Evolutionary conservation across 2,113 vertebrate genomes (phyloP).

Genomic region (Petrocephalus zakoni): DNA sequence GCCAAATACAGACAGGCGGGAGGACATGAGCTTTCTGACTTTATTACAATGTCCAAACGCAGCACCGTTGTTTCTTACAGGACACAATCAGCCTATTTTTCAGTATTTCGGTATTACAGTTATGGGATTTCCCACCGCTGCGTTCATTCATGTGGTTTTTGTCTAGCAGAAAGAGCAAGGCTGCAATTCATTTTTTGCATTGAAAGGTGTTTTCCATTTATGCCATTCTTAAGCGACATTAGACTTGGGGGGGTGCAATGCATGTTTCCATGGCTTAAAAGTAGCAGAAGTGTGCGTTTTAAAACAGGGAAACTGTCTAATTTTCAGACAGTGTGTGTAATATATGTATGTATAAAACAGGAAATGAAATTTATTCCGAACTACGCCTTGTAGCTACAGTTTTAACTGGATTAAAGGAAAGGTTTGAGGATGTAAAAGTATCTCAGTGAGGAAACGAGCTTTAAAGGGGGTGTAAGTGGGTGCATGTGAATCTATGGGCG

Average conservation of each 20-base stretch:
- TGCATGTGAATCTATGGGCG: background rate
- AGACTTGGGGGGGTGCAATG: background rate
- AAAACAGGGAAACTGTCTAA: background rate
- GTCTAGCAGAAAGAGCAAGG: slow-evolving; percentile 1
- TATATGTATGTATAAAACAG: background rate
- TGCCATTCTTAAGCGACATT: background rate
- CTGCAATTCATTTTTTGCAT: slow-evolving; percentile 15
- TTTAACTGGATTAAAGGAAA: background rate
- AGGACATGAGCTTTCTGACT: no score
- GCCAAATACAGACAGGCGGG: no score
- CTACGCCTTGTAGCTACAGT: background rate
- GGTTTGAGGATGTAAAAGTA: background rate
- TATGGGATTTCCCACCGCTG: slow-evolving; percentile 21
- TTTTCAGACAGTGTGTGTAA: background rate
- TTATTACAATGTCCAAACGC: background rate
- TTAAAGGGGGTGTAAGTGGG: background rate
- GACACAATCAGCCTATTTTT: slow-evolving; percentile 6
- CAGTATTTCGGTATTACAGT: slow-evolving; percentile 19
- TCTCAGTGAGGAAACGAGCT: background rate
- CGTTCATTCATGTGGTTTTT: slow-evolving; percentile 25
- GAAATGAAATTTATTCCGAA: background rate
- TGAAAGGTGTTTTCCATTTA: slow-evolving; percentile 18
- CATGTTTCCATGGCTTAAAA: background rate
- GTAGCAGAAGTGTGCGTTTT: background rate
- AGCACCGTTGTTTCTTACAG: background rate